A percentile compares a stretch with the other conserved stretches of the same genome.
Evolutionary conservation across 2,888 invertebrate genomes (phyloP).

Genomic region (Pseudanteris insignis): DNA sequence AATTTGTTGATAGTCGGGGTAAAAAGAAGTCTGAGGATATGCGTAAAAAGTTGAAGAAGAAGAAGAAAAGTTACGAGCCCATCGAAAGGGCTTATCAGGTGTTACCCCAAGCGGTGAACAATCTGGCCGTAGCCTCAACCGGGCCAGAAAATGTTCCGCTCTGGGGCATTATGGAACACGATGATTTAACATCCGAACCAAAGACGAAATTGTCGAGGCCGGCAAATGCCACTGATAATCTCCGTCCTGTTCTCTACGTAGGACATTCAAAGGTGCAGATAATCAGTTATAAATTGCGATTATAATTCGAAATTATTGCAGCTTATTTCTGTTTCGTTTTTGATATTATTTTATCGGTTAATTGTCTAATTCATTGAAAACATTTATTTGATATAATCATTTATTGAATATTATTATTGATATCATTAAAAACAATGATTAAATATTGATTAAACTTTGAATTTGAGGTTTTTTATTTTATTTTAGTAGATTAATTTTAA

Average conservation of each 20-base stretch:
- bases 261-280: conserved; percentile 73
- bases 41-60: conserved; percentile 32
- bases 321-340: too few relatives aligned
- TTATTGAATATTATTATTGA: too few relatives aligned
- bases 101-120: conserved; percentile 63
- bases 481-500: too few relatives aligned
- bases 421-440: too few relatives aligned
- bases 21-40: conserved; percentile 56
- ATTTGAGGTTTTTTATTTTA: too few relatives aligned
- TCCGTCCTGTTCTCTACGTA: conserved; percentile 64
- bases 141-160: conserved; percentile 58
- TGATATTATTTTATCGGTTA: too few relatives aligned
- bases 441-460: too few relatives aligned
- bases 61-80: conserved; percentile 49
- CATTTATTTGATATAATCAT: conserved; percentile 5
- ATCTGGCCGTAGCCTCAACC: conserved; percentile 60
- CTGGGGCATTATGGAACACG: conserved; percentile 65
- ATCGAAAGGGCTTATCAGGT: conserved; percentile 63
- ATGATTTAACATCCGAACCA: conserved; percentile 53
- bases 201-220: conserved; percentile 38
- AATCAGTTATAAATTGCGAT: too few relatives aligned
- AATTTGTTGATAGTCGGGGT: conserved; percentile 7
- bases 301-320: too few relatives aligned
- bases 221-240: conserved; percentile 20
- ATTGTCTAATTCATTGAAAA: too few relatives aligned